Percentiles rank a stretch among this genome's conserved stretches.
phyloP scores from a whole-genome alignment of 2,888 invertebrate species.

The Athalia cordata region DNA sequence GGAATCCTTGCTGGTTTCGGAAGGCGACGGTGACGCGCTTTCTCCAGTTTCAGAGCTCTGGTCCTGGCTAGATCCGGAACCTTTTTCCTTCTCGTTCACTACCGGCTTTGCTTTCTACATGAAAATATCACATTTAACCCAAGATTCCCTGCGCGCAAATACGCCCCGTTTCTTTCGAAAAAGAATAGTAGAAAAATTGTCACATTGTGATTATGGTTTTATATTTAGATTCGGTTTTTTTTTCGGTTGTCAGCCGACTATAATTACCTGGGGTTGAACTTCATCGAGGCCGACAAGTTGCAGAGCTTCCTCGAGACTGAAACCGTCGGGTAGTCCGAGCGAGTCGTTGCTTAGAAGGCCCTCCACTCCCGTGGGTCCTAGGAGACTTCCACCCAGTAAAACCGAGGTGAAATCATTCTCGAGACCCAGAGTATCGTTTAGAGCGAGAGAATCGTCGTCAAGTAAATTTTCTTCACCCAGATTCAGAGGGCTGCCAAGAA shows the following conservation, averaged over 20 bases:
- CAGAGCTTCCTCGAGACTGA: constrained; percentile 84
- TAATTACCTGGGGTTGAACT: constrained; percentile 74
- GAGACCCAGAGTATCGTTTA: constrained; percentile 66
- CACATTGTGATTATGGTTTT: background rate
- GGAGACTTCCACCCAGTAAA: constrained; percentile 63
- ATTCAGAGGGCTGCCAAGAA: constrained; percentile 27
- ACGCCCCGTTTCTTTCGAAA: background rate
- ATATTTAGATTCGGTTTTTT: constrained; percentile 1
- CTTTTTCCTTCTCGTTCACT: constrained; percentile 59
- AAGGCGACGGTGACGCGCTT: constrained; percentile 58
- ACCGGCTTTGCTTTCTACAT: constrained; percentile 59
- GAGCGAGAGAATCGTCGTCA: constrained; percentile 66
- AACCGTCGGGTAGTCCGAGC: constrained; percentile 77
- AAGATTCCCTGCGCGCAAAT: background rate
- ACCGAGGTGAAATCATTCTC: constrained; percentile 70
- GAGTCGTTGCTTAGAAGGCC: constrained; percentile 69
- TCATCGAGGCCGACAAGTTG: constrained; percentile 85
- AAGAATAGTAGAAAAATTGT: background rate
- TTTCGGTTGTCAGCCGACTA: background rate
- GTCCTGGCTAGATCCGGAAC: constrained; percentile 52
- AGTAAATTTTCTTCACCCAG: constrained; percentile 50
- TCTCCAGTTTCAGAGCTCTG: constrained; percentile 57
- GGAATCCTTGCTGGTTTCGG: constrained; percentile 72
- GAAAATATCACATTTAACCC: background rate
- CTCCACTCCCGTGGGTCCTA: constrained; percentile 65